A percentile compares a stretch with the other conserved stretches of the same genome.
Conservation (phyloP, 2,888 invertebrate species). For the Plebejus melissa region DNA sequence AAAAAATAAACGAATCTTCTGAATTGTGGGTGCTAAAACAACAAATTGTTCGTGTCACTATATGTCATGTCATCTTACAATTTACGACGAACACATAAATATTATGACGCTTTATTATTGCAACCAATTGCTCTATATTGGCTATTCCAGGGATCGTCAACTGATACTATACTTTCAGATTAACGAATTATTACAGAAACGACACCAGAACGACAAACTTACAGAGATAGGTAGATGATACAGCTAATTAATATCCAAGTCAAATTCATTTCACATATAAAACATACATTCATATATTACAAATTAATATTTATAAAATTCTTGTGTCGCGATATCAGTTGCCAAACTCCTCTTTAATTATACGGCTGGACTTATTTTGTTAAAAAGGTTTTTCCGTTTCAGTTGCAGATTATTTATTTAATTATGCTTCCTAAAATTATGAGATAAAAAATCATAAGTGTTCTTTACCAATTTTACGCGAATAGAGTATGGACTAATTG, state of each 20-base stretch:
- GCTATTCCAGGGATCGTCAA: neutral
- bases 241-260: neutral
- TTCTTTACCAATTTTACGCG: neutral
- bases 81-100: conserved; percentile 10
- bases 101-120: conserved; percentile 5
- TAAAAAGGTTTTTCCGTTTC: neutral
- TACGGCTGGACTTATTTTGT: neutral
- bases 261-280: too few relatives aligned
- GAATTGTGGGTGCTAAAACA: neutral
- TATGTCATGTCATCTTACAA: conserved; percentile 3
- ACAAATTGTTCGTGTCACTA: neutral
- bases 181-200: neutral
- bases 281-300: too few relatives aligned
- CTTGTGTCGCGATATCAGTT: too few relatives aligned
- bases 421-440: neutral
- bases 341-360: too few relatives aligned
- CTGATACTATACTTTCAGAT: neutral
- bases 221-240: neutral
- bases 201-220: neutral
- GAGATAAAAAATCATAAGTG: neutral
- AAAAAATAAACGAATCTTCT: neutral
- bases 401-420: neutral
- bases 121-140: conserved; percentile 1
- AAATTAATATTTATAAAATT: too few relatives aligned
- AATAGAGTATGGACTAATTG: neutral